Percentiles rank a stretch among this genome's conserved stretches.
Evolutionary conservation across 2,797 vertebrate species (phyloP).

Genomic region (Falco peregrinus): DNA sequence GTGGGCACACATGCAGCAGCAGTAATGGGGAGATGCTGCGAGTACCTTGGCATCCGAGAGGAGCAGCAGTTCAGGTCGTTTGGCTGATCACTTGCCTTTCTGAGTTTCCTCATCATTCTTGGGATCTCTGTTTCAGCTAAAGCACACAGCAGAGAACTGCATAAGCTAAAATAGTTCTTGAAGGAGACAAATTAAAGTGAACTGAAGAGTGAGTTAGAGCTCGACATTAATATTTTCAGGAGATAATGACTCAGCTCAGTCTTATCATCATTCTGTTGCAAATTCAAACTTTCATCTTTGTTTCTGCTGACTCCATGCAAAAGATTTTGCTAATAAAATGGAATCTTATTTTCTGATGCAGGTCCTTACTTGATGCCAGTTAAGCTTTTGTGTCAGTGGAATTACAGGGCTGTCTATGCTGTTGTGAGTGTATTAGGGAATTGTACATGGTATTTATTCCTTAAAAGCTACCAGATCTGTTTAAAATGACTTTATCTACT

Average conservation of each 20-base stretch:
- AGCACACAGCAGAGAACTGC: neutral
- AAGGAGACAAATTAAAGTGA: neutral
- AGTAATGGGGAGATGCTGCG: accelerated
- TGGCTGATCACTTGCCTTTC: neutral
- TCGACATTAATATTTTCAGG: slow-evolving; percentile 21
- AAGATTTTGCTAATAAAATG: neutral
- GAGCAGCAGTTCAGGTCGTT: neutral
- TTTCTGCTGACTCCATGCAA: slow-evolving; percentile 21
- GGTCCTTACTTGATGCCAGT: neutral
- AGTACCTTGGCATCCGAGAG: neutral
- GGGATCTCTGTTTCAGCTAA: neutral
- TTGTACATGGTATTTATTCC: neutral
- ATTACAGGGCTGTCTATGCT: neutral
- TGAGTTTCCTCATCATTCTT: neutral
- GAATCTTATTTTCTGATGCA: neutral
- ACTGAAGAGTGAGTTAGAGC: neutral
- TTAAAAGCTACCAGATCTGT: neutral
- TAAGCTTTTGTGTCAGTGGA: neutral
- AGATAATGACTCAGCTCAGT: slow-evolving; percentile 3
- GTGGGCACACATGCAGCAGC: accelerated
- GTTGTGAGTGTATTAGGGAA: neutral
- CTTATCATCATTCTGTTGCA: neutral
- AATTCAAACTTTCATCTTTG: neutral
- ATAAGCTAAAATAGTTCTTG: neutral
- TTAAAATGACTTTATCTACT: neutral